phyloP scores from a whole-genome alignment of 2,797 vertebrate species.

The Cynopterus sphinx region DNA sequence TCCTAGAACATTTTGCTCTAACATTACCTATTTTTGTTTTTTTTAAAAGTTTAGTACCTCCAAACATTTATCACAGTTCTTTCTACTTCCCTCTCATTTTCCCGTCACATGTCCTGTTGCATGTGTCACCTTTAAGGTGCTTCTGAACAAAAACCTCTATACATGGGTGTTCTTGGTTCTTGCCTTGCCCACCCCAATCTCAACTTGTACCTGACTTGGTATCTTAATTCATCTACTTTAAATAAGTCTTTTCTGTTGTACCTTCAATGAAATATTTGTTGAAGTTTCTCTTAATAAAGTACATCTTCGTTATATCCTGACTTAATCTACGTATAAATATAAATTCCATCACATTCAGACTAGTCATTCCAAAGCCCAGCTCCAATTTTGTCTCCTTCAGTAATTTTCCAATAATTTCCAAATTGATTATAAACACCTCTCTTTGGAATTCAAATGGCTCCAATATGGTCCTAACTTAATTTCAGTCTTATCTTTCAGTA shows the following conservation, averaged over 20 bases:
- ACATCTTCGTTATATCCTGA: not conserved
- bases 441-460: constrained; percentile 19
- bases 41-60: constrained; percentile 30
- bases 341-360: not conserved
- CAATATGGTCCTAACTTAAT: not conserved
- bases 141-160: constrained; percentile 24
- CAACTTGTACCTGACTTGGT: constrained; percentile 6
- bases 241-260: not conserved
- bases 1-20: constrained; percentile 45
- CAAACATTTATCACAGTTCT: constrained; percentile 24
- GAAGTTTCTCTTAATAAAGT: constrained; percentile 11
- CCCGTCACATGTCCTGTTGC: not conserved
- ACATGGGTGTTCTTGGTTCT: not conserved
- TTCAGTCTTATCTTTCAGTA: constrained; percentile 13
- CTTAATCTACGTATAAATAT: constrained; percentile 19
- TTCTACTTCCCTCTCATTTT: constrained; percentile 44
- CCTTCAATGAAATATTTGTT: constrained; percentile 33
- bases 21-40: not conserved
- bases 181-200: not conserved
- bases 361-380: not conserved
- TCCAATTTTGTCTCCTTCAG: not conserved
- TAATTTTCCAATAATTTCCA: constrained; percentile 31
- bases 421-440: not conserved
- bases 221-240: constrained; percentile 22
- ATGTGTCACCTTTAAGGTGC: not conserved